phyloP scores from a whole-genome alignment of 2,113 vertebrate species.

The Crotophaga sulcirostris region DNA sequence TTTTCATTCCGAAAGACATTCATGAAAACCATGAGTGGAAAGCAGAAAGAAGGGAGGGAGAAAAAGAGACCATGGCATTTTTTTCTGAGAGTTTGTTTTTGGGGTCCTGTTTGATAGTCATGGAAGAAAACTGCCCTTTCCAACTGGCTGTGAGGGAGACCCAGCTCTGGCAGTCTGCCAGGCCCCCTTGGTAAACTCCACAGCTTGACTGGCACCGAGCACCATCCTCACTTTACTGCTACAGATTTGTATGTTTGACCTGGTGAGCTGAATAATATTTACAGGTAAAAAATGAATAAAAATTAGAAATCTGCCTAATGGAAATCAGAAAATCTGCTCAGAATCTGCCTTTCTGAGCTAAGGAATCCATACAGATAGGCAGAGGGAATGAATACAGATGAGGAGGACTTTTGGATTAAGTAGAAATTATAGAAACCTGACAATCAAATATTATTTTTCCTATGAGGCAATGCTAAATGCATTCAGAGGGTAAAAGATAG shows the following conservation, averaged over 20 bases:
- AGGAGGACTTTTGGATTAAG: not conserved
- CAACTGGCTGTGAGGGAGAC: not conserved
- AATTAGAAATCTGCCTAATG: not conserved
- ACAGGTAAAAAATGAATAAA: not conserved
- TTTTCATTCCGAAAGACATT: not conserved
- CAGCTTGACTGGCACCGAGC: not conserved
- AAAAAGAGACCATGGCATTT: not conserved
- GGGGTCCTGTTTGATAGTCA: not conserved
- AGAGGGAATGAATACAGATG: not conserved
- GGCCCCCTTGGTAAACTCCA: not conserved
- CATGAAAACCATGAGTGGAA: not conserved
- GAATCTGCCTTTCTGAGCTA: not conserved
- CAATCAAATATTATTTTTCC: not conserved
- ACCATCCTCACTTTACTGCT: not conserved
- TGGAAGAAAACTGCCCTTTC: not conserved
- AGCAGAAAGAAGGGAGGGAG: not conserved
- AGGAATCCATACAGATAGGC: not conserved
- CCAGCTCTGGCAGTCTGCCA: too few species aligned
- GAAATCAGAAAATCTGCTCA: not conserved
- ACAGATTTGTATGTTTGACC: accelerated
- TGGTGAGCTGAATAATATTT: not conserved
- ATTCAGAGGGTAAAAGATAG: not conserved
- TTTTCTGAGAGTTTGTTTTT: not conserved
- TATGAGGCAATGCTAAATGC: not conserved
- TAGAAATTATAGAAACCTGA: not conserved